Evolutionary conservation across 1,140 invertebrate species (phyloP).

Genomic region (Drosophila kikkawai): DNA sequence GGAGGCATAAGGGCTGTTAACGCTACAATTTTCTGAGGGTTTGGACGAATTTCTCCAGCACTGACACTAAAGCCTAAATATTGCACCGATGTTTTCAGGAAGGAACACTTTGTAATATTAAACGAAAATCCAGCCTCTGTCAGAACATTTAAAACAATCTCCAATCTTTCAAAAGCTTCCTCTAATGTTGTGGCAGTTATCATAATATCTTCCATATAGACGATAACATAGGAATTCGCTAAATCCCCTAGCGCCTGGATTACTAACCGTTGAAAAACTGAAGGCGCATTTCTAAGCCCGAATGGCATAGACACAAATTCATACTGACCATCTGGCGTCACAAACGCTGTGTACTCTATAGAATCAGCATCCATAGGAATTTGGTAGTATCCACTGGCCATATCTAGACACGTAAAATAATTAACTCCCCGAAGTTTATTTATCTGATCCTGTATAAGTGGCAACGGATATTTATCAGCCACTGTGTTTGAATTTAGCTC

Average conservation of each 20-base stretch:
- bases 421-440: too few species aligned
- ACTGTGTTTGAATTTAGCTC: too few species aligned
- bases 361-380: too few species aligned
- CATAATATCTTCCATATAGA: constrained; percentile 44
- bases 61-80: constrained; percentile 67
- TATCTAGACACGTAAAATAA: too few species aligned
- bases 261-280: background rate
- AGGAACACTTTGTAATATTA: constrained; percentile 23
- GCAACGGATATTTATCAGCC: too few species aligned
- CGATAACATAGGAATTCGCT: constrained; percentile 35
- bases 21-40: too few species aligned
- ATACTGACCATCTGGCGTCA: too few species aligned
- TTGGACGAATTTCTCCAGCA: constrained; percentile 4
- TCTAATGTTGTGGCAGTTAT: constrained; percentile 27
- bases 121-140: constrained; percentile 19
- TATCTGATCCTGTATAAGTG: too few species aligned
- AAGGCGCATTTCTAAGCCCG: background rate
- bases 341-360: too few species aligned
- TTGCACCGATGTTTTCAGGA: constrained; percentile 13
- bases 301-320: too few species aligned
- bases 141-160: constrained; percentile 19
- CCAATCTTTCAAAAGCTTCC: constrained; percentile 9
- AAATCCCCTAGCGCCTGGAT: constrained; percentile 18
- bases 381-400: too few species aligned
- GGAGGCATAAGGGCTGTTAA: too few species aligned